Conservation (phyloP, 64 coral and sea anemone species). For the Dendronephthya gigantea region DNA sequence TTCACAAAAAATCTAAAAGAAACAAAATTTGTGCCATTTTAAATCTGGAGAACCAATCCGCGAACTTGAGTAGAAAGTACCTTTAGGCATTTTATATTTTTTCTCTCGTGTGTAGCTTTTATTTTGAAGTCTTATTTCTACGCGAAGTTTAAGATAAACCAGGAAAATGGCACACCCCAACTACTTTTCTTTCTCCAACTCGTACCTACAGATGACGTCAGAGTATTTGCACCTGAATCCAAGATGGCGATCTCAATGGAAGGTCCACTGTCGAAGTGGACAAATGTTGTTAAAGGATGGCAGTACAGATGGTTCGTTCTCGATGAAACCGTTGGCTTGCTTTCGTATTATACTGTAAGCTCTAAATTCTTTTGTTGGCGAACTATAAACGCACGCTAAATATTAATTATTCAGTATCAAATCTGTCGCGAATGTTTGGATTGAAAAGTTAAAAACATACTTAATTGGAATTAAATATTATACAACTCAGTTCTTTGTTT, state of each 20-base stretch:
- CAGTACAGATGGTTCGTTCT: conserved; percentile 98
- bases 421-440: background rate
- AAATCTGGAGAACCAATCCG: no score
- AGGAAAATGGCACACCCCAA: no score
- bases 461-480: background rate
- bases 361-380: background rate
- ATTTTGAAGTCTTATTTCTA: no score
- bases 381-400: background rate
- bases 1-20: no score
- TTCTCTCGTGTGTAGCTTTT: no score
- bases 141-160: no score
- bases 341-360: conserved; percentile 94
- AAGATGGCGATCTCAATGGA: conserved; percentile 99
- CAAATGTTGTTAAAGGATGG: conserved; percentile 98
- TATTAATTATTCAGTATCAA: background rate
- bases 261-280: conserved; percentile 99
- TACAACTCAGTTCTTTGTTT: background rate
- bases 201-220: no score
- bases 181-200: no score
- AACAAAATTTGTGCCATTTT: no score
- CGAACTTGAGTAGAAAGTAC: no score
- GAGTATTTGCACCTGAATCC: background rate
- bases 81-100: no score
- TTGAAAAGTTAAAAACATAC: background rate
- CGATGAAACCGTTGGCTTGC: conserved; percentile 78